Conservation (phyloP, 2,113 vertebrate species). For the Coptodon rendalli region DNA sequence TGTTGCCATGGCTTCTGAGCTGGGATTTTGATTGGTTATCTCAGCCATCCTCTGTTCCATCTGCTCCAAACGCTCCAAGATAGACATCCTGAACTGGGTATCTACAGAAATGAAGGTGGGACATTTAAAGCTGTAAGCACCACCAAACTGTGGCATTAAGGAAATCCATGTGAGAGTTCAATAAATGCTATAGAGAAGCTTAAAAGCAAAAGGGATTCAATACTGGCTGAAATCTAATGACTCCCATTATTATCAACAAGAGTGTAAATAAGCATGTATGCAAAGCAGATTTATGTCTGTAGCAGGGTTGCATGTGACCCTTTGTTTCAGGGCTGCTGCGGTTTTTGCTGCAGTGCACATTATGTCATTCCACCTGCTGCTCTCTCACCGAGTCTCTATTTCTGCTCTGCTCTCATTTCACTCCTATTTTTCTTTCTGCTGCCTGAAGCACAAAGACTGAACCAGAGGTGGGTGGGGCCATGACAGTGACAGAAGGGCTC, state of each 20-base stretch:
- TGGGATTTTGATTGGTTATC: conserved; percentile 91
- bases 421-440: conserved; percentile 38
- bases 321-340: conserved; percentile 65
- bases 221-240: not conserved
- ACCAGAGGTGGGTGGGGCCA: conserved; percentile 34
- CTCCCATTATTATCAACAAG: not conserved
- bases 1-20: conserved; percentile 77
- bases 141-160: not conserved
- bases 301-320: conserved; percentile 25
- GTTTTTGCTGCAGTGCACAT: conserved; percentile 73
- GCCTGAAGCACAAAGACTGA: conserved; percentile 47
- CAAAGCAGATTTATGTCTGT: not conserved
- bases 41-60: conserved; percentile 98
- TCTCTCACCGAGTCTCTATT: conserved; percentile 43
- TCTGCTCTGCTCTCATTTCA: conserved; percentile 33
- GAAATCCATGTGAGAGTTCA: not conserved
- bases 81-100: conserved; percentile 99
- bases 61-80: conserved; percentile 95
- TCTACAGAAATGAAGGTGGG: conserved; percentile 69
- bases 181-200: conserved; percentile 1
- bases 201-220: not conserved
- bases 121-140: not conserved
- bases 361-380: conserved; percentile 74
- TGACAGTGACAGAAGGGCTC: conserved; percentile 31
- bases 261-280: not conserved